Base-by-base conservation (phyloP, 2,888 invertebrate species). In the Dynastes maya region DNA sequence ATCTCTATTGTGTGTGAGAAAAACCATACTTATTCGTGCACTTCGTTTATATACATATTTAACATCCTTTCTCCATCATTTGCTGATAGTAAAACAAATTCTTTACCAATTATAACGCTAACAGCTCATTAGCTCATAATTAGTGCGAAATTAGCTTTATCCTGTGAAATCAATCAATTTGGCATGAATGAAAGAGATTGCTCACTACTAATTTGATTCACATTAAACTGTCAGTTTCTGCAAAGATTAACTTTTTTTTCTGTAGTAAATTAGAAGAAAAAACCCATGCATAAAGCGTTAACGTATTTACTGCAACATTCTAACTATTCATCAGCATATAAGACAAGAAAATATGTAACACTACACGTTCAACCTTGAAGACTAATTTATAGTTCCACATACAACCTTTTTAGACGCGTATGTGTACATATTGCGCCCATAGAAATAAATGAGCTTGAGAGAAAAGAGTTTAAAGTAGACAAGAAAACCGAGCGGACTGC, bases 301-400 rank as follows among this genome's bases (percentile, higher is more conserved):
- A 49, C 49, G 49, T 67, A 67, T 5, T 40, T 65, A n/a, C 64
- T 6, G n/a, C 67, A 49, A 22, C 49, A 49, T 67, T 67, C 67
- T 72, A 72, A 61, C 40, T 72, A 72, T 72, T 72, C 58, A 72
- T 40, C 40, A 61, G 61, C 61, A 22, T 58, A 61, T 13, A 37
- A 58, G 40, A 37, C 72, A 45, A 11, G 45, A 58, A 61, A 58
- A 58, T 58, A 72, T 72, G 72, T 72, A 72, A 72, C 37, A 61
- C 22, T 40, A 58, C 16, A 58, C 32, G 16, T 27, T 40, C 40
- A 72, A 58, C 72, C 61, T 72, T 72, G 61, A 61, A 40, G 40
- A 61, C 40, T 61, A 72, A 72, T 72, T 72, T 45, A 72, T 61
- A 58, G 61, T 72, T 72, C 27, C 72, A 51, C 68, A 49, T 49